phyloP scores from a whole-genome alignment of 2,888 invertebrate genomes.

The Anaspis maculata region DNA sequence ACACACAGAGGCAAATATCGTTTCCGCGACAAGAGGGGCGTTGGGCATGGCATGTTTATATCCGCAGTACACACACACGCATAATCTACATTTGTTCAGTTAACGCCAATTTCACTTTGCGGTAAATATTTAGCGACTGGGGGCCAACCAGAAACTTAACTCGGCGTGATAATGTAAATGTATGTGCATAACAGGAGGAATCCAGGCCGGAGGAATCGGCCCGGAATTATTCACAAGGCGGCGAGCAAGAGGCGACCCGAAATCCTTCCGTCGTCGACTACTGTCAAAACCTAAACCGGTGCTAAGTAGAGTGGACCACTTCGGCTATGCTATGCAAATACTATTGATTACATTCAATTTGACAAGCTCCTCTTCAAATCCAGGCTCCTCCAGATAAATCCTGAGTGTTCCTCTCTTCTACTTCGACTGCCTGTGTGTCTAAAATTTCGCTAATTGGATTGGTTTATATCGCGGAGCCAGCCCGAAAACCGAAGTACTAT shows the following conservation, averaged over 20 bases:
- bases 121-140: slow-evolving; percentile 14
- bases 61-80: too few relatives aligned
- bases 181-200: slow-evolving; percentile 14
- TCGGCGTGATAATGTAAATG: slow-evolving; percentile 14
- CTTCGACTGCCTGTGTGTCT: slow-evolving; percentile 2
- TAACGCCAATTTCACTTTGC: slow-evolving; percentile 3
- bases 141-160: slow-evolving; percentile 12
- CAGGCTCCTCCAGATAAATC: slow-evolving; percentile 17
- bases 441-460: slow-evolving; percentile 13
- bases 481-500: too few relatives aligned
- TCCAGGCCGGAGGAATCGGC: slow-evolving; percentile 10
- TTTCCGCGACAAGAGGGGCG: too few relatives aligned
- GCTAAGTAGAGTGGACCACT: slow-evolving; percentile 12
- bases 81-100: too few relatives aligned
- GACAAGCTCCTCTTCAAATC: slow-evolving; percentile 17
- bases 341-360: slow-evolving; percentile 23
- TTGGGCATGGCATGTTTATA: too few relatives aligned
- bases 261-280: slow-evolving; percentile 7
- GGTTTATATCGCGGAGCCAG: slow-evolving; percentile 7
- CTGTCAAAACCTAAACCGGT: slow-evolving; percentile 10
- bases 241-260: too few relatives aligned
- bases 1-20: background rate
- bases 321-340: slow-evolving; percentile 20
- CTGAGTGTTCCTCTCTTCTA: slow-evolving; percentile 13
- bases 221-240: slow-evolving; percentile 13